Percentiles rank a stretch among this genome's conserved stretches.
Evolutionary conservation across 2,113 vertebrate genomes (phyloP).

Genomic region (Heptranchias perlo): DNA sequence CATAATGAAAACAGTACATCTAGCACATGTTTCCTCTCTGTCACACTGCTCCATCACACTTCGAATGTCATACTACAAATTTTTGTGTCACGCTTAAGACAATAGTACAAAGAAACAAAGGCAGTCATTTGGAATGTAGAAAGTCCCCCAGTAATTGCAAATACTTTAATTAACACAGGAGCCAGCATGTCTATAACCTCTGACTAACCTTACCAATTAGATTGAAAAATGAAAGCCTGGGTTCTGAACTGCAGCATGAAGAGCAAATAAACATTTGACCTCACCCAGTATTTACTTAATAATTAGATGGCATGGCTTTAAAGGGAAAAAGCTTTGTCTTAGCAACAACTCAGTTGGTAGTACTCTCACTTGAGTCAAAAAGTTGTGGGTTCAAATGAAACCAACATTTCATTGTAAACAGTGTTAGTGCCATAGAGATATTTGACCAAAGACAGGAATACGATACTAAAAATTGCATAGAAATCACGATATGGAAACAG

Average conservation of each 20-base stretch:
- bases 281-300: background rate
- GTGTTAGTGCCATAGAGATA: too few species aligned
- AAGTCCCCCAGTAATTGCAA: background rate
- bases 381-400: background rate
- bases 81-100: background rate
- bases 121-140: background rate
- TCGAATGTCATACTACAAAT: background rate
- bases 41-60: background rate
- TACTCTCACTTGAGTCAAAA: background rate
- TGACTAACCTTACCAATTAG: slow-evolving; percentile 6
- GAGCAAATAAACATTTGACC: background rate
- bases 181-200: background rate
- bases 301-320: background rate
- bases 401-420: too few species aligned
- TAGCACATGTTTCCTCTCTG: background rate
- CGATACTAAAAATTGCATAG: too few species aligned
- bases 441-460: too few species aligned
- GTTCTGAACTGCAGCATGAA: slow-evolving; percentile 11
- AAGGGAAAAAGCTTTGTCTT: background rate
- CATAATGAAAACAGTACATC: background rate
- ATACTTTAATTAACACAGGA: background rate
- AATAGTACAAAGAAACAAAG: background rate
- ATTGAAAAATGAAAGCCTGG: background rate
- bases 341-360: background rate
- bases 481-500: too few species aligned